A percentile compares a stretch with the other conserved stretches of the same genome.
phyloP scores from a whole-genome alignment of 2,888 invertebrate species.

The Tanaodytes sp. region DNA sequence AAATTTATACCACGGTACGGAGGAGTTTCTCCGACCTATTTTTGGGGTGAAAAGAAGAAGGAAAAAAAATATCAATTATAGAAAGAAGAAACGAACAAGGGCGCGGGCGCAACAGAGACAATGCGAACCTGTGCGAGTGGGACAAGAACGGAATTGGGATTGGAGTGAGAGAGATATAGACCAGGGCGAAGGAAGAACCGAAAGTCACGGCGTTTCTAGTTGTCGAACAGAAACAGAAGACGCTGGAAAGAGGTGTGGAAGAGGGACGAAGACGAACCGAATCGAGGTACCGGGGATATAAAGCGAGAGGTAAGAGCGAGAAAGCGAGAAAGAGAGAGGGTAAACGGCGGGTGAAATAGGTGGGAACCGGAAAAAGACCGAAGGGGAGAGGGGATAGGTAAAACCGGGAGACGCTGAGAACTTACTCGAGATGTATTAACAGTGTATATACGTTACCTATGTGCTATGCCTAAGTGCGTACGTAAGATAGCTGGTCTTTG shows the following conservation, averaged over 20 bases:
- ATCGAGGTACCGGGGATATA: no score
- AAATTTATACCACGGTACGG: no score
- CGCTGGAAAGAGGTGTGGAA: background rate
- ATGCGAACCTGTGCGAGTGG: no score
- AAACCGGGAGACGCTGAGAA: conserved; percentile 29
- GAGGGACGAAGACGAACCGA: background rate
- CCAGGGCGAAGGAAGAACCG: conserved; percentile 21
- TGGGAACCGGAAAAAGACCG: no score
- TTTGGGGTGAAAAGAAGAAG: background rate
- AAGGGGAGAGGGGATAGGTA: conserved; percentile 4
- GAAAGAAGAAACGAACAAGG: conserved; percentile 10
- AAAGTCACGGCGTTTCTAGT: conserved; percentile 27
- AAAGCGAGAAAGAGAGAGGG: background rate
- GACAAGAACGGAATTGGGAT: conserved; percentile 30
- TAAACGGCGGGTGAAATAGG: no score
- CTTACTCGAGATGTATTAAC: background rate
- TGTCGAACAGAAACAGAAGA: conserved; percentile 22
- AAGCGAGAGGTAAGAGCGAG: conserved; percentile 2
- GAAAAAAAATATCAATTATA: background rate
- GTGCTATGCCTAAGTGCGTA: conserved; percentile 52
- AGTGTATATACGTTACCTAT: conserved; percentile 46
- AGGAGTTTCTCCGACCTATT: conserved; percentile 9
- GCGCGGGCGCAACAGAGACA: conserved; percentile 19
- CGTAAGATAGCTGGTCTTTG: conserved; percentile 52
- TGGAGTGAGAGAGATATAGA: conserved; percentile 29